These are phyloP conservation scores for Torymus tubicola DNA, from an alignment of 2,888 invertebrate species.

Conservation along the genomic window DNA sequence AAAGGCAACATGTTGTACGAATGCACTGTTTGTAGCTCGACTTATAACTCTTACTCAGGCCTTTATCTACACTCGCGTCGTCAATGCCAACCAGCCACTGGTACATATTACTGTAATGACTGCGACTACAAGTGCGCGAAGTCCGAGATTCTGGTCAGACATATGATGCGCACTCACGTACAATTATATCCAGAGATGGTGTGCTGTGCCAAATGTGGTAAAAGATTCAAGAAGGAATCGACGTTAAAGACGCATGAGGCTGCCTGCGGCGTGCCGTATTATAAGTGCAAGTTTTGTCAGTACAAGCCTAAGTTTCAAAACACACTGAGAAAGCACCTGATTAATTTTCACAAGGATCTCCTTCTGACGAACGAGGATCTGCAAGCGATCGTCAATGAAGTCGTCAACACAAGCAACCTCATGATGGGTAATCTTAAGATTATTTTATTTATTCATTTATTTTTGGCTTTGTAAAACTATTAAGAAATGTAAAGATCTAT, in stretches of 20 bases:
- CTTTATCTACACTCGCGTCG: conserved; percentile 15
- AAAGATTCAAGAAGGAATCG: background rate
- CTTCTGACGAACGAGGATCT: background rate
- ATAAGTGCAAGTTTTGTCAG: conserved; percentile 39
- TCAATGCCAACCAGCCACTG: conserved; percentile 15
- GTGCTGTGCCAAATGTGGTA: background rate
- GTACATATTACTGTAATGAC: conserved; percentile 35
- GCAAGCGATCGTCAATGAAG: background rate
- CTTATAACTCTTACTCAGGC: conserved; percentile 32
- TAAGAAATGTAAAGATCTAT: too few relatives aligned
- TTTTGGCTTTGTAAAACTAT: too few relatives aligned
- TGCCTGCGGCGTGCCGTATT: background rate
- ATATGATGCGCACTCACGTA: conserved; percentile 1
- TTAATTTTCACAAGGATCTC: background rate
- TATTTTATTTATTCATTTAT: too few relatives aligned
- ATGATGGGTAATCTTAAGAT: too few relatives aligned
- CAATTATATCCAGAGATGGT: background rate
- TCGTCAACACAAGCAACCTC: background rate
- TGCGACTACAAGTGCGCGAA: conserved; percentile 13
- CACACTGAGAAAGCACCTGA: conserved; percentile 27
- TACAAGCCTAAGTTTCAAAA: conserved; percentile 11
- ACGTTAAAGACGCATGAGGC: background rate
- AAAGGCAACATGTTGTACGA: conserved; percentile 30
- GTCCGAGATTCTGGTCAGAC: background rate
- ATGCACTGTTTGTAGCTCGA: conserved; percentile 41